Evolutionary conservation across 2,797 vertebrate genomes (phyloP).

Genomic region (Liasis olivaceus): DNA sequence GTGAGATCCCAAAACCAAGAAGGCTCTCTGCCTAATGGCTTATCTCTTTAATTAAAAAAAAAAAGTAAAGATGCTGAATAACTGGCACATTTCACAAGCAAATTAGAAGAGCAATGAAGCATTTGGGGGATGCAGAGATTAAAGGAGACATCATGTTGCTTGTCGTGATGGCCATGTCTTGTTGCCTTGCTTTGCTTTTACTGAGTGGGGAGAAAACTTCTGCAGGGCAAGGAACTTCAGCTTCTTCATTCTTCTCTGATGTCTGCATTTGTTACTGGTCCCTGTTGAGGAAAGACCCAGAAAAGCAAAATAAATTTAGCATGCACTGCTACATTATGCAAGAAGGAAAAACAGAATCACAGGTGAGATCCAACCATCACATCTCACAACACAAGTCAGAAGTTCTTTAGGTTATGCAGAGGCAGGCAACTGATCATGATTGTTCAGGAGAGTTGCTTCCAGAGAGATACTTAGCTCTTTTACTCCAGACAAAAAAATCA

Average conservation of each 20-base stretch:
- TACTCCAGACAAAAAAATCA: background rate
- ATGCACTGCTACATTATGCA: background rate
- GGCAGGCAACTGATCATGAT: background rate
- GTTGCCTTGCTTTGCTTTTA: background rate
- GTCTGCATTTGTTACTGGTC: constrained; percentile 2
- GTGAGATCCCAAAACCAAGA: constrained; percentile 23
- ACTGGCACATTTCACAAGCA: constrained; percentile 15
- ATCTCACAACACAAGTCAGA: background rate
- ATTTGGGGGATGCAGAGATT: background rate
- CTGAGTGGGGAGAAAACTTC: constrained; percentile 1
- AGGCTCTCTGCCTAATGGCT: background rate
- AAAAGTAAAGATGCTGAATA: background rate
- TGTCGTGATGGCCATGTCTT: background rate
- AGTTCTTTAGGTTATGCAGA: background rate
- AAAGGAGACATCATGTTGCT: background rate
- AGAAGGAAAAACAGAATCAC: background rate
- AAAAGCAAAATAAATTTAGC: background rate
- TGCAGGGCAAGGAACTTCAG: background rate
- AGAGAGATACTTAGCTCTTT: background rate
- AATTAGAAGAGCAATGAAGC: constrained; percentile 3
- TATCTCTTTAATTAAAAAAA: background rate
- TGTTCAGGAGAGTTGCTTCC: background rate
- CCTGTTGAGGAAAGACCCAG: background rate
- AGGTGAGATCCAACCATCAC: background rate
- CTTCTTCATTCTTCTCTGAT: background rate